Conservation (phyloP, 2,113 vertebrate species). For the Condylura cristata region DNA sequence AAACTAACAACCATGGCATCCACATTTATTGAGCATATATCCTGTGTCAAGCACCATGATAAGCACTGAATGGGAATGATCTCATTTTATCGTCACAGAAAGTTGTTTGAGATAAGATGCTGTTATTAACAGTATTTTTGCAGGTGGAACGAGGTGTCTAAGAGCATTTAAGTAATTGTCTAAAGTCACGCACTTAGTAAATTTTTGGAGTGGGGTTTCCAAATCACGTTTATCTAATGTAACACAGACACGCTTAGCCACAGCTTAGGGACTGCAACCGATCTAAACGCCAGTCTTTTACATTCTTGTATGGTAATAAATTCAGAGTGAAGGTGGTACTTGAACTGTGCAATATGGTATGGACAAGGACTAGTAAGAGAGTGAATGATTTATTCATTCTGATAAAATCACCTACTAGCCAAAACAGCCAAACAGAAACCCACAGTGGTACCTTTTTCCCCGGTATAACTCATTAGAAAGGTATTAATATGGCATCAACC, state of each 20-base stretch:
- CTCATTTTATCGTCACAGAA: not conserved
- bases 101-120: not conserved
- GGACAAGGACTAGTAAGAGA: not conserved
- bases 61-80: not conserved
- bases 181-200: not conserved
- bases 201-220: not conserved
- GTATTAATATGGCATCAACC: not conserved
- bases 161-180: not conserved
- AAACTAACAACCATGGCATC: too few relatives aligned
- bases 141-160: not conserved
- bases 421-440: not conserved
- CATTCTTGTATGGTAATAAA: not conserved
- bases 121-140: not conserved
- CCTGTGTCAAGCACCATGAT: not conserved
- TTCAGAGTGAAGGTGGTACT: not conserved
- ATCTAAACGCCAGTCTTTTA: not conserved
- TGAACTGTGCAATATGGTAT: not conserved
- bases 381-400: not conserved
- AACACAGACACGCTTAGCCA: not conserved
- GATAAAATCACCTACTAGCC: not conserved
- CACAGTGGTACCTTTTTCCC: not conserved
- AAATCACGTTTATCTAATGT: not conserved
- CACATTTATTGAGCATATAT: not conserved
- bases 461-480: not conserved
- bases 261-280: too few relatives aligned